A percentile compares a stretch with the other conserved stretches of the same genome.
These are phyloP conservation scores for Micoletzkya japonica DNA, from an alignment of 2,888 invertebrate species.

Conservation along the genomic window DNA sequence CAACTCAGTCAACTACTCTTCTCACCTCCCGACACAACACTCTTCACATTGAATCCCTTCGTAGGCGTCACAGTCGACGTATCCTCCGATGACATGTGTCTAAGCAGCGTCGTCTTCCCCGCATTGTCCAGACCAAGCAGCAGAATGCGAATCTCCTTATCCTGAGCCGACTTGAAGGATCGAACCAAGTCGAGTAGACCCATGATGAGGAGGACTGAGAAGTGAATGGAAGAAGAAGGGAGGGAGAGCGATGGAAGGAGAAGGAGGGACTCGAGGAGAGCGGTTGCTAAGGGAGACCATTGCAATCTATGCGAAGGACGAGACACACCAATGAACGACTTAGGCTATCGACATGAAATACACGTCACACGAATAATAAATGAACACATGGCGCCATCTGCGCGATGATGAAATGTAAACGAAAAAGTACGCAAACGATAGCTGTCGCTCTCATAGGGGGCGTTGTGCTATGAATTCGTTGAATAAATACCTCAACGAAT, in stretches of 20 bases:
- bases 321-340: not conserved
- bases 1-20: not conserved
- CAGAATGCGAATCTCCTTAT: conserved; percentile 46
- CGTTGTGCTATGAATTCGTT: not conserved
- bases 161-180: conserved; percentile 43
- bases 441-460: no score
- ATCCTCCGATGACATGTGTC: conserved; percentile 92
- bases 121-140: conserved; percentile 78
- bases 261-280: not conserved
- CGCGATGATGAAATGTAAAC: not conserved
- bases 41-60: conserved; percentile 61
- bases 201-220: conserved; percentile 32
- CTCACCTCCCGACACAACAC: conserved; percentile 38
- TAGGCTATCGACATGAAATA: conserved; percentile 12
- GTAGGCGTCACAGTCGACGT: conserved; percentile 90
- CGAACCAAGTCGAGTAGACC: conserved; percentile 48
- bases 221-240: not conserved
- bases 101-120: conserved; percentile 94
- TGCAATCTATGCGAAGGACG: conserved; percentile 12
- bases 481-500: conserved; percentile 51
- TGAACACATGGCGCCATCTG: conserved; percentile 12
- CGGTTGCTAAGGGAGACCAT: conserved; percentile 20
- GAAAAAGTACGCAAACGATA: no score
- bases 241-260: conserved; percentile 12
- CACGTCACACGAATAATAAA: not conserved